These are phyloP conservation scores for Lithobates pipiens DNA, from an alignment of 2,797 vertebrate species.

Conservation along the genomic window DNA sequence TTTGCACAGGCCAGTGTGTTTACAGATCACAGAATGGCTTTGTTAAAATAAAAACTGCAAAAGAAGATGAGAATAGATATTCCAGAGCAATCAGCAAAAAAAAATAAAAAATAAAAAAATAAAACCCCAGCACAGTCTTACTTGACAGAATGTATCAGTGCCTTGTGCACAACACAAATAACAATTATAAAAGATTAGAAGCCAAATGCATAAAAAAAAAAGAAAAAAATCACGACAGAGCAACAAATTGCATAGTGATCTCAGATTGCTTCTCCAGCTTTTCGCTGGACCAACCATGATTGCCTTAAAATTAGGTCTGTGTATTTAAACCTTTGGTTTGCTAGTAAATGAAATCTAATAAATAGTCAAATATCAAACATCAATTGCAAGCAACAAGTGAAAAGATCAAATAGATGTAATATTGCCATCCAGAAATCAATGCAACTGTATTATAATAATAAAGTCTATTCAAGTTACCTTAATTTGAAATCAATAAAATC, in stretches of 20 bases:
- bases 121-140: background rate
- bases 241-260: background rate
- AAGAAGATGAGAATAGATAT: conserved; percentile 14
- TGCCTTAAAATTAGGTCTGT: background rate
- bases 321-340: background rate
- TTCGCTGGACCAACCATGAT: background rate
- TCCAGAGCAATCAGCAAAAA: conserved; percentile 16
- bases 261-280: background rate
- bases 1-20: conserved; percentile 48
- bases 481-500: too few species aligned
- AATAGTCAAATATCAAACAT: background rate
- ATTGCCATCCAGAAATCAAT: too few species aligned
- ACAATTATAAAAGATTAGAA: conserved; percentile 15
- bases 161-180: conserved; percentile 14
- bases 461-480: too few species aligned
- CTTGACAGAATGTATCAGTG: background rate
- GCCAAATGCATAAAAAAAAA: background rate
- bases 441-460: too few species aligned
- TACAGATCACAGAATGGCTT: conserved; percentile 49
- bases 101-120: background rate
- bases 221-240: too few species aligned
- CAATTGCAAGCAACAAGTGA: too few species aligned
- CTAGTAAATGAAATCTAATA: background rate
- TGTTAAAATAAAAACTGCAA: conserved; percentile 41
- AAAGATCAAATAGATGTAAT: too few species aligned